Evolutionary conservation across 2,113 vertebrate species (phyloP).

Genomic region (Hystrix cristata): DNA sequence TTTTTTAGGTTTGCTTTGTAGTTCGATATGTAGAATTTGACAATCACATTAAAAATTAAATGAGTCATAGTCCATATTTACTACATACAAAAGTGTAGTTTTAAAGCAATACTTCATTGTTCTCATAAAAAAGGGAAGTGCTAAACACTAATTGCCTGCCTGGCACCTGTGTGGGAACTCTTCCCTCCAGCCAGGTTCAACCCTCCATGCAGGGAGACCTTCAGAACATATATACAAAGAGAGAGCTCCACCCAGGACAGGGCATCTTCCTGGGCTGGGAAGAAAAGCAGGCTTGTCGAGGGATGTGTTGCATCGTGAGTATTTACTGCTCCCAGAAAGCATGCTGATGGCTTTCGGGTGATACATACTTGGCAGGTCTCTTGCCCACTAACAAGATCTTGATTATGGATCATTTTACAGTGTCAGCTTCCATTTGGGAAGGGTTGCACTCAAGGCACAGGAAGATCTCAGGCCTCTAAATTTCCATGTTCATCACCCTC

Average conservation of each 20-base stretch:
- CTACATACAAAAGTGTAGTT: neutral
- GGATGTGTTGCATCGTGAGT: neutral
- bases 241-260: constrained; percentile 10
- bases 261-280: neutral
- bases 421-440: neutral
- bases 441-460: neutral
- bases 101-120: neutral
- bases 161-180: neutral
- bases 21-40: constrained; percentile 20
- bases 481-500: neutral
- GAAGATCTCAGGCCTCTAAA: neutral
- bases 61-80: neutral
- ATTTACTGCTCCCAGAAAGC: neutral
- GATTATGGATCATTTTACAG: neutral
- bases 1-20: neutral
- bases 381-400: neutral
- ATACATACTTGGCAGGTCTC: neutral
- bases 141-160: constrained; percentile 4
- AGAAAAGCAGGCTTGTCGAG: constrained; percentile 52
- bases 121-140: constrained; percentile 18
- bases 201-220: neutral
- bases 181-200: neutral
- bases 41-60: constrained; percentile 43
- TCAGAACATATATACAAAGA: neutral
- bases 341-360: neutral